A percentile compares a stretch with the other conserved stretches of the same genome.
These are phyloP conservation scores for Coremacera marginata DNA, from an alignment of 2,888 invertebrate species.

Conservation along the genomic window DNA sequence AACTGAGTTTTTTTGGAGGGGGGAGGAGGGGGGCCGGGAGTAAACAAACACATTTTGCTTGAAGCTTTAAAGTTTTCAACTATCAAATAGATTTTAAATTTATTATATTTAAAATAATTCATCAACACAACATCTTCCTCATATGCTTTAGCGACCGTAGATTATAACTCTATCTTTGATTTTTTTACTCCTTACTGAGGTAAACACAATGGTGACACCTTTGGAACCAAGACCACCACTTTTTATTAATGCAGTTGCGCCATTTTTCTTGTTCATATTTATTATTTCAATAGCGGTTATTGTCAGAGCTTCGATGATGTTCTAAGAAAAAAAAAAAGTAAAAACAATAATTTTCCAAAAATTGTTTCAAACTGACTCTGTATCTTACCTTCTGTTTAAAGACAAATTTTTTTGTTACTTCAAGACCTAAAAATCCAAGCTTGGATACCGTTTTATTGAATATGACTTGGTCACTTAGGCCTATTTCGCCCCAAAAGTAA, in stretches of 20 bases:
- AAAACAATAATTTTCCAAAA: no score
- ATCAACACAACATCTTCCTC: not conserved
- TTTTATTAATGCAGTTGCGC: constrained; percentile 65
- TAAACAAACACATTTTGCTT: no score
- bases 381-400: constrained; percentile 40
- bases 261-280: constrained; percentile 52
- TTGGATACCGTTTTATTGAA: constrained; percentile 56
- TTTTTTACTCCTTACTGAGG: constrained; percentile 66
- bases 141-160: constrained; percentile 55
- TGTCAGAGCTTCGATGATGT: constrained; percentile 35
- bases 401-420: constrained; percentile 41
- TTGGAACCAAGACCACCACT: constrained; percentile 69
- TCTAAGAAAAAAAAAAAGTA: not conserved
- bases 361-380: not conserved
- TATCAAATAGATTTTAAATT: not conserved
- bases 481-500: constrained; percentile 58
- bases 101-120: not conserved
- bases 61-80: no score
- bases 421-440: constrained; percentile 53
- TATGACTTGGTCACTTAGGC: constrained; percentile 53
- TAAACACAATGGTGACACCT: constrained; percentile 68
- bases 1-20: no score
- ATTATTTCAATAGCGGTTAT: constrained; percentile 48
- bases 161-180: constrained; percentile 68
- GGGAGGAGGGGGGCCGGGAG: no score